Percentiles rank a stretch among this genome's conserved stretches.
Conservation (phyloP, 2,113 vertebrate species). For the Phrynosoma platyrhinos region DNA sequence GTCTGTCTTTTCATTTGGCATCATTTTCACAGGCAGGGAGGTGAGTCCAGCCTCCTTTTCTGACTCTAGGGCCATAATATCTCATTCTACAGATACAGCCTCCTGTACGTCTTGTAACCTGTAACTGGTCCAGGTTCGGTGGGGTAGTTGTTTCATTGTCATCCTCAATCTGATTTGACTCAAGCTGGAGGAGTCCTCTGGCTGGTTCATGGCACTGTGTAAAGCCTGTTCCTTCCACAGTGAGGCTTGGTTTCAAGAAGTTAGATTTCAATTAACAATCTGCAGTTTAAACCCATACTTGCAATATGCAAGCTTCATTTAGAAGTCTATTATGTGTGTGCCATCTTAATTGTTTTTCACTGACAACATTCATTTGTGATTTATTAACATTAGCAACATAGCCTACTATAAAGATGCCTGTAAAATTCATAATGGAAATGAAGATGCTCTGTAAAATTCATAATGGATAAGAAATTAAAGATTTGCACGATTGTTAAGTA, state of each 20-base stretch:
- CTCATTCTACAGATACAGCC: too few species aligned
- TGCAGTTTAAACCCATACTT: not conserved
- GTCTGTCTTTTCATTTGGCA: too few species aligned
- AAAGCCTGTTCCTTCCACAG: not conserved
- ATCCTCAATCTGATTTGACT: too few species aligned
- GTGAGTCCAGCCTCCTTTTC: too few species aligned
- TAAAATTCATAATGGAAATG: not conserved
- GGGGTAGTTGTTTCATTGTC: too few species aligned
- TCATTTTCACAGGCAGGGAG: too few species aligned
- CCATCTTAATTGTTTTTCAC: constrained; percentile 28
- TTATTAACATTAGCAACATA: constrained; percentile 36
- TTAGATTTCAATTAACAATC: not conserved
- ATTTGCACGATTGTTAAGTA: constrained; percentile 16
- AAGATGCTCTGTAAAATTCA: not conserved
- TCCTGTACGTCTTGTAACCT: too few species aligned
- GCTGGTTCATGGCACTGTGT: too few species aligned
- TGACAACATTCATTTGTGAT: not conserved
- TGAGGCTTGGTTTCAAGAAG: not conserved
- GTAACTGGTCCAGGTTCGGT: too few species aligned
- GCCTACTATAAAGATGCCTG: not conserved
- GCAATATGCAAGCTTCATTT: accelerated
- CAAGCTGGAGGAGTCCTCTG: too few species aligned
- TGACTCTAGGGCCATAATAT: too few species aligned
- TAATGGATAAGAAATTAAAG: not conserved
- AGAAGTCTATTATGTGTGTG: not conserved